These are phyloP conservation scores for Clivina fossor DNA, from an alignment of 2,888 invertebrate genomes.

Conservation along the genomic window DNA sequence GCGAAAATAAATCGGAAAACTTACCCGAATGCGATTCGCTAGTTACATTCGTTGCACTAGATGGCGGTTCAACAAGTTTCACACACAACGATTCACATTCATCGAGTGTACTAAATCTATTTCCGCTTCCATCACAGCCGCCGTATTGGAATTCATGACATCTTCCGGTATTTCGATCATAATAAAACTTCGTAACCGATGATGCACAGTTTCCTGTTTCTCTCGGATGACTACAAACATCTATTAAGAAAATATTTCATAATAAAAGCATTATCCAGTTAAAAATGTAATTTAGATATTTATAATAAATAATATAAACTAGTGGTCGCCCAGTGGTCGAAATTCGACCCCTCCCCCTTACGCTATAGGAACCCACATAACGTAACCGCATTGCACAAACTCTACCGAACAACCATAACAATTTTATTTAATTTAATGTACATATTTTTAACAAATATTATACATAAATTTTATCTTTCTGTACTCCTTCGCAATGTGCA, in stretches of 20 bases:
- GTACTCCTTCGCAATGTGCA: too few species aligned
- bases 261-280: constrained; percentile 10
- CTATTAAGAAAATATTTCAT: too few species aligned
- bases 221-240: constrained; percentile 68
- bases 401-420: too few species aligned
- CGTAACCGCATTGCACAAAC: too few species aligned
- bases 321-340: too few species aligned
- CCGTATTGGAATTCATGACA: constrained; percentile 77
- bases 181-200: constrained; percentile 69
- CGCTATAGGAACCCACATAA: too few species aligned
- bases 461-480: too few species aligned
- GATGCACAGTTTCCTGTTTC: constrained; percentile 74
- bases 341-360: too few species aligned
- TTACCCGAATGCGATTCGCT: constrained; percentile 49
- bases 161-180: constrained; percentile 59
- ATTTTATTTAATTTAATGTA: too few species aligned
- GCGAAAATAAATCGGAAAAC: constrained; percentile 4
- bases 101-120: constrained; percentile 73
- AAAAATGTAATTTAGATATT: too few species aligned
- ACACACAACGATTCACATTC: constrained; percentile 77
- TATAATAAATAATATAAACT: too few species aligned
- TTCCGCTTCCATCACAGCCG: constrained; percentile 83
- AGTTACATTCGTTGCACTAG: constrained; percentile 49
- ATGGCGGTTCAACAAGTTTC: constrained; percentile 58
- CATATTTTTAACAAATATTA: too few species aligned